Conservation (phyloP, 2,888 invertebrate genomes). For the Caenorhabditis virilis region DNA sequence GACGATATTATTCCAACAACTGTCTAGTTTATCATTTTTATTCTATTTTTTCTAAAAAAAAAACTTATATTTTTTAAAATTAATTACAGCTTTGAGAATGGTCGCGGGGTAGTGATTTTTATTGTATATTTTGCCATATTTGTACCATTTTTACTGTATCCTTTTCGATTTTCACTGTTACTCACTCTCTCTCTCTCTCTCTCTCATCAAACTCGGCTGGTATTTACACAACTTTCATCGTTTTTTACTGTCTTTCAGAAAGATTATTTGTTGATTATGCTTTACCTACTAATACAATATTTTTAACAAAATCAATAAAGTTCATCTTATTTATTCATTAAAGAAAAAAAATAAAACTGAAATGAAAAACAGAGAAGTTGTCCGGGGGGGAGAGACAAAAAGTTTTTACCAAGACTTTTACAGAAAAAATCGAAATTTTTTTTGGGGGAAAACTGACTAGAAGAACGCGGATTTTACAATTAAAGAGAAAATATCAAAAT, state of each 20-base stretch:
- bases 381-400: not conserved
- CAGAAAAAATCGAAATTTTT: no score
- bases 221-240: not conserved
- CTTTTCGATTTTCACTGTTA: conserved; percentile 11
- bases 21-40: not conserved
- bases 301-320: not conserved
- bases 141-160: conserved; percentile 14
- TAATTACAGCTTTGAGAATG: conserved; percentile 14
- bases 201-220: no score
- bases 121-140: not conserved
- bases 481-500: conserved; percentile 14
- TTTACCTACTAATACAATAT: not conserved
- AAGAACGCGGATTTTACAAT: not conserved
- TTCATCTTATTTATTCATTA: no score
- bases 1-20: not conserved
- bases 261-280: not conserved
- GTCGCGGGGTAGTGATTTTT: conserved; percentile 34
- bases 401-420: no score
- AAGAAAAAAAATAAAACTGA: not conserved
- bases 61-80: not conserved
- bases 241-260: not conserved
- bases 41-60: not conserved
- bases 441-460: not conserved
- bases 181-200: no score
- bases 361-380: not conserved